A percentile compares a stretch with the other conserved stretches of the same genome.
phyloP scores from a whole-genome alignment of 2,113 vertebrate genomes.

The Trematocara marginatum region DNA sequence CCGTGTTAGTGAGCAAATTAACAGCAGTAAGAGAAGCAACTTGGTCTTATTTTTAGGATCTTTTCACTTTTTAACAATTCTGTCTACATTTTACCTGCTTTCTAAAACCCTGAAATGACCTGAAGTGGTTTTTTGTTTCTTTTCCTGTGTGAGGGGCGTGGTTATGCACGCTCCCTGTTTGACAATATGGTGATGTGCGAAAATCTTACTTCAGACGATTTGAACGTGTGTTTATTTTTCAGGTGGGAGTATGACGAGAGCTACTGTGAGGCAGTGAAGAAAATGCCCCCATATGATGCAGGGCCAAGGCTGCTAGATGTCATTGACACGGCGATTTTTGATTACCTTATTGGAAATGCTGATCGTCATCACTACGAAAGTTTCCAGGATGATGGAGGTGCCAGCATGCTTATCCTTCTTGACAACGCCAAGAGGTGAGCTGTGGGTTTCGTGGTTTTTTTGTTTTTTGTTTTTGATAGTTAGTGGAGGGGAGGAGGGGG shows the following conservation, averaged over 20 bases:
- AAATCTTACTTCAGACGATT: neutral
- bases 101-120: neutral
- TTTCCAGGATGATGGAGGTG: slow-evolving; percentile 95
- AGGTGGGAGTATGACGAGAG: slow-evolving; percentile 99
- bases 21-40: neutral
- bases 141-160: neutral
- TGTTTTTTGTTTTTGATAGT: neutral
- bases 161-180: neutral
- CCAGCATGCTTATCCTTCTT: slow-evolving; percentile 96
- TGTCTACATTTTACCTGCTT: neutral
- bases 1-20: neutral
- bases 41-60: neutral
- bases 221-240: neutral
- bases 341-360: slow-evolving; percentile 95
- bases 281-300: slow-evolving; percentile 91
- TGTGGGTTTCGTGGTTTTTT: neutral
- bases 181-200: neutral
- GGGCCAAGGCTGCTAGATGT: slow-evolving; percentile 92
- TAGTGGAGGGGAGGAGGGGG: neutral
- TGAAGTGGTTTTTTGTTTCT: neutral
- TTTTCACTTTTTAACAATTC: neutral
- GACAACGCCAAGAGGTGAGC: slow-evolving; percentile 95
- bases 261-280: slow-evolving; percentile 97
- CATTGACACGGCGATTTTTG: slow-evolving; percentile 93
- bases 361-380: slow-evolving; percentile 98